A percentile compares a stretch with the other conserved stretches of the same genome.
Conservation (phyloP, 2,888 invertebrate genomes). For the Lithophane leautieri region DNA sequence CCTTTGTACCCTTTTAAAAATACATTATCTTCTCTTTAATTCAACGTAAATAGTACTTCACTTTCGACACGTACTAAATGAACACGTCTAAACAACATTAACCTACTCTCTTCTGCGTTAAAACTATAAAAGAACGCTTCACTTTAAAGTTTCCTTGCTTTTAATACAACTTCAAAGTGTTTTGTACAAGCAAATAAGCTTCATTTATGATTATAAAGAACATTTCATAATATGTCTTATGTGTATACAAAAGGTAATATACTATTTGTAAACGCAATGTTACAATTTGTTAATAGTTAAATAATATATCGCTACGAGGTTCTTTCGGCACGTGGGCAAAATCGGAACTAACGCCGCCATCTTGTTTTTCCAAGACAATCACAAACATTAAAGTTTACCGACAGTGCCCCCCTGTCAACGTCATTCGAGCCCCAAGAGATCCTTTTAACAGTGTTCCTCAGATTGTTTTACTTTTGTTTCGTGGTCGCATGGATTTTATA, state of each 20-base stretch:
- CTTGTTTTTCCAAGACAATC: background rate
- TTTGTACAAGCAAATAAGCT: conserved; percentile 20
- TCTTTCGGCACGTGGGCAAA: background rate
- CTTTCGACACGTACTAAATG: conserved; percentile 4
- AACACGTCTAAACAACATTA: conserved; percentile 59
- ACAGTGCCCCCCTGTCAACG: background rate
- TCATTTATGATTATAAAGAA: conserved; percentile 14
- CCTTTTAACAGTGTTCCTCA: background rate
- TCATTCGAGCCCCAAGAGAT: background rate
- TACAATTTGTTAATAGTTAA: background rate
- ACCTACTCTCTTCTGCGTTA: conserved; percentile 33
- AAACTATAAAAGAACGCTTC: conserved; percentile 38
- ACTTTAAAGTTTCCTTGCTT: conserved; percentile 31
- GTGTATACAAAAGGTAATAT: background rate
- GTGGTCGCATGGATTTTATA: background rate
- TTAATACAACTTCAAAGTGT: conserved; percentile 44
- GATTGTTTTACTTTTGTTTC: background rate
- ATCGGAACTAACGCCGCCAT: background rate
- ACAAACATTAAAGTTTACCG: background rate
- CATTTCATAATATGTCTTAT: background rate
- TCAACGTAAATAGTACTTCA: conserved; percentile 15
- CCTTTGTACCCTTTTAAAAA: conserved; percentile 32
- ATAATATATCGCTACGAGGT: background rate
- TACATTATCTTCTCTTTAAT: conserved; percentile 11
- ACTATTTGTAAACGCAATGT: background rate